Evolutionary conservation across 64 coral and sea anemone genomes (phyloP), one percentile per base, ranked within the genome.

Genomic region (Montipora cactus): DNA sequence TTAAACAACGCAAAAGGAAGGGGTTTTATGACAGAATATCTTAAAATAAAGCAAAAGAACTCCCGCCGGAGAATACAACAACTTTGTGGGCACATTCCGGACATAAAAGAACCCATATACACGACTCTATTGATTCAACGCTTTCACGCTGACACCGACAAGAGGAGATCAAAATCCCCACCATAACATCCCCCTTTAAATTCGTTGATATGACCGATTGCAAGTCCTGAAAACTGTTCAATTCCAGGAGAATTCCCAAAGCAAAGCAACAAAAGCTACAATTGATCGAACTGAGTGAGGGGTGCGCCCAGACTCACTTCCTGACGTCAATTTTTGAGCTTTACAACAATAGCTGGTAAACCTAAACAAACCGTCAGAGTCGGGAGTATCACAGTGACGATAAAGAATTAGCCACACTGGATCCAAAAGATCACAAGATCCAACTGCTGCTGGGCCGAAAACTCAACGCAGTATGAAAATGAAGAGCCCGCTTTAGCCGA

Each of bases 281-380:
- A 7, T 8, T 45, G 64, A 86, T 72, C 62, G 47, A 50, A 86
- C 20, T 44, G 19, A 51, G 62, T 47, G 2, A 70, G 82, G 82
- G 82, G 82, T 86, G 82, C 82, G 82, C 82, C 82, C 82, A 47
- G 67, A 86, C 82, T 86, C 82, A 86, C 66, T 86, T 86, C 82
- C 82, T 86, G 68, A 66, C 82, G 64, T 37, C 37, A 37, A 81
- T 37, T 73, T 81, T 14, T 14, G 5, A 23, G 19, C 68, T 71
- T 71, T 67, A 28, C 28, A 67, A 86, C 53, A 11, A 57, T 57
- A 11, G 7, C 3, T 19, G 14, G 44, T 19, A 15, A 86, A 86
- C 66, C 62, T 86, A 86, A 86, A 71, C 82, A 86, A 86, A 86
- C 81, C 61, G 47, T 23, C 45, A 71, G 7, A 8, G 19, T 44